Percentiles rank a stretch among this genome's conserved stretches.
Conservation (phyloP, 2,113 vertebrate species). For the Semnopithecus entellus region DNA sequence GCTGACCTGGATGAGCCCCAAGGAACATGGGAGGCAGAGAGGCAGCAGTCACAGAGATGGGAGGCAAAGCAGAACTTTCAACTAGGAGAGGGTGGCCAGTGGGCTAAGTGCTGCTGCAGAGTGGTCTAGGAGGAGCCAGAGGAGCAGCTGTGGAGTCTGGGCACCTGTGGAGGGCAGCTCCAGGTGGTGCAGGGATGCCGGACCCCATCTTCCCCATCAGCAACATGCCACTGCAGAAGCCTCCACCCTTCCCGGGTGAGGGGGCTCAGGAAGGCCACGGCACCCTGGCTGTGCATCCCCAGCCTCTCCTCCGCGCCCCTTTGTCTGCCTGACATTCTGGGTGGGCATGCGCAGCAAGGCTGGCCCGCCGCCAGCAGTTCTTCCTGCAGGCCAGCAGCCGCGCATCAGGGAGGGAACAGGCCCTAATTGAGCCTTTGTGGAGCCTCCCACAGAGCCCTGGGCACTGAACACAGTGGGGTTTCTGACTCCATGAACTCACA, state of each 20-base stretch:
- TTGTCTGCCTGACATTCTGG: conserved; percentile 70
- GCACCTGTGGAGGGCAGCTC: not conserved
- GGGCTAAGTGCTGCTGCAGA: not conserved
- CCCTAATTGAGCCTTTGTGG: conserved; percentile 79
- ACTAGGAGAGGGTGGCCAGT: not conserved
- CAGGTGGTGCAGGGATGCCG: too few relatives aligned
- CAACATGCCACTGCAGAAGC: not conserved
- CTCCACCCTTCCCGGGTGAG: not conserved
- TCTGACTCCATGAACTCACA: conserved; percentile 70
- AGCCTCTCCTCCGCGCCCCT: conserved; percentile 37
- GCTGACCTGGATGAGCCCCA: not conserved
- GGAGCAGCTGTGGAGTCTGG: not conserved
- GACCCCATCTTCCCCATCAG: not conserved
- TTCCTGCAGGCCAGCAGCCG: conserved; percentile 58
- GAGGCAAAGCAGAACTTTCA: not conserved
- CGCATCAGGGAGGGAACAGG: conserved; percentile 20
- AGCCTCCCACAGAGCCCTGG: conserved; percentile 68
- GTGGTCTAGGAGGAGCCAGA: not conserved
- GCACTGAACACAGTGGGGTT: conserved; percentile 71
- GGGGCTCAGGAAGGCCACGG: not conserved
- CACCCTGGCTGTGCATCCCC: not conserved
- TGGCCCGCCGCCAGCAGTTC: conserved; percentile 67
- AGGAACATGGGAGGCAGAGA: not conserved
- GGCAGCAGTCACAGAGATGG: not conserved
- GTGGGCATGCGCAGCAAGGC: conserved; percentile 72